Conservation (phyloP, 2,113 vertebrate genomes). For the Indicator indicator region DNA sequence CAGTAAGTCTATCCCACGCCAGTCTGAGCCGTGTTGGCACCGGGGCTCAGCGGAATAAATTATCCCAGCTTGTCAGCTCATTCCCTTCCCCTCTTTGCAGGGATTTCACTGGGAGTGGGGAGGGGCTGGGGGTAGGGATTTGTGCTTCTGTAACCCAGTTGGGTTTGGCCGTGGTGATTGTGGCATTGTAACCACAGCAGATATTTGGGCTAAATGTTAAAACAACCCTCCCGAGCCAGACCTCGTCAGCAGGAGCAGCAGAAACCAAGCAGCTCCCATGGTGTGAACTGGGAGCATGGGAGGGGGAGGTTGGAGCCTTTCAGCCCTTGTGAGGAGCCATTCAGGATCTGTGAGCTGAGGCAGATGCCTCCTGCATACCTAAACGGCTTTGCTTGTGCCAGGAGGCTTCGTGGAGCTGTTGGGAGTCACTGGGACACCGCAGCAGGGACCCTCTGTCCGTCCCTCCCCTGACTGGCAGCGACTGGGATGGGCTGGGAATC, state of each 20-base stretch:
- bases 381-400: background rate
- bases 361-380: conserved; percentile 36
- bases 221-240: background rate
- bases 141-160: background rate
- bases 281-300: background rate
- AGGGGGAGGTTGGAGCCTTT: background rate
- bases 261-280: background rate
- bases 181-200: background rate
- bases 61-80: background rate
- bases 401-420: background rate
- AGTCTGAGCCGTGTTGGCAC: conserved; percentile 55
- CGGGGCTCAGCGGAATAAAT: conserved; percentile 57
- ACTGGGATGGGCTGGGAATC: background rate
- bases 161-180: background rate
- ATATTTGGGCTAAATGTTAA: conserved; percentile 14
- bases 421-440: background rate
- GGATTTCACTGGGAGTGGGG: background rate
- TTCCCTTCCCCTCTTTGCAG: background rate
- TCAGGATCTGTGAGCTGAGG: background rate
- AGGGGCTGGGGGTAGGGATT: background rate
- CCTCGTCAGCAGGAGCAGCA: background rate
- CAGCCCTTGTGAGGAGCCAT: background rate
- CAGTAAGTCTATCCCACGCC: conserved; percentile 44
- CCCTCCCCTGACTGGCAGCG: background rate
- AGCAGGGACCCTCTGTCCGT: background rate